These are phyloP conservation scores for Pedionomus torquatus DNA, from an alignment of 2,113 vertebrate species.

Conservation along the genomic window DNA sequence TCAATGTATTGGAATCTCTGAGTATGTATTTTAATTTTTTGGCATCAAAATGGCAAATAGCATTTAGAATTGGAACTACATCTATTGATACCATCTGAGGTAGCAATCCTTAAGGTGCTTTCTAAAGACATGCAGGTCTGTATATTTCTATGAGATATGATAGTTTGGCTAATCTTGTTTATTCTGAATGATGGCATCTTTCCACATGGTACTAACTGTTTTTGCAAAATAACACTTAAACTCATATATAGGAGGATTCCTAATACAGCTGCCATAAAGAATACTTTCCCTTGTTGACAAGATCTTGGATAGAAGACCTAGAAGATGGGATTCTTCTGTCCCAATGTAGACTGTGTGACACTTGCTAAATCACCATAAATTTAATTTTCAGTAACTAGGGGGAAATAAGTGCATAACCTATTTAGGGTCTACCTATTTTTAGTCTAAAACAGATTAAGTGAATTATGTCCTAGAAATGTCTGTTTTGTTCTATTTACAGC, in stretches of 20 bases:
- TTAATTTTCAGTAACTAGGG: neutral
- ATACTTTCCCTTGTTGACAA: neutral
- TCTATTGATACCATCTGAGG: neutral
- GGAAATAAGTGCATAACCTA: neutral
- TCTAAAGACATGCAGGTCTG: neutral
- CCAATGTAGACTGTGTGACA: neutral
- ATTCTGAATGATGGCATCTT: neutral
- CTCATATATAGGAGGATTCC: neutral
- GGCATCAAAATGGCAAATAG: neutral
- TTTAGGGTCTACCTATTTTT: slow-evolving; percentile 7
- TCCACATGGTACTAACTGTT: neutral
- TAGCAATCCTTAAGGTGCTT: neutral
- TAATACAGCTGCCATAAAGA: neutral
- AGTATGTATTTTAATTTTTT: neutral
- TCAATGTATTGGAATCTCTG: neutral
- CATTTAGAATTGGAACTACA: neutral
- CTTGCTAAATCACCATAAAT: neutral
- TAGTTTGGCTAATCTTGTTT: neutral
- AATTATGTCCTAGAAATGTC: slow-evolving; percentile 14
- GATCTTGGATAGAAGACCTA: neutral
- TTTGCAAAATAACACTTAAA: neutral
- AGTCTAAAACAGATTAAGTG: neutral
- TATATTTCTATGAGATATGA: neutral
- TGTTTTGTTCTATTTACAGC: neutral
- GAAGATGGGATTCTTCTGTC: neutral